A percentile compares a stretch with the other conserved stretches of the same genome.
These are phyloP conservation scores for Acleris literana DNA, from an alignment of 2,888 invertebrate genomes.

Conservation along the genomic window DNA sequence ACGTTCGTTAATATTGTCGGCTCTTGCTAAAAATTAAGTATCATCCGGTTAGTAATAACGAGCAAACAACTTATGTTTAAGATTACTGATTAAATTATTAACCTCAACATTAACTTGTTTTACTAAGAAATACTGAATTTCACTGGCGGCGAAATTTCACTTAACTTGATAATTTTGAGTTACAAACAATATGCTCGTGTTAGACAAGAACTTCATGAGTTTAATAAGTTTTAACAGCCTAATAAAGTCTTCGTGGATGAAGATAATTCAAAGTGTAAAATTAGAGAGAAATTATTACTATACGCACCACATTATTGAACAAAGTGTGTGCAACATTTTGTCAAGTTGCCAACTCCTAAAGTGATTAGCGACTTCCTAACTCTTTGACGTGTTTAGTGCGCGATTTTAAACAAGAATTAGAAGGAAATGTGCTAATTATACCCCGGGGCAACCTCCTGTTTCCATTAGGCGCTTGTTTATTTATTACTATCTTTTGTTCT, in stretches of 20 bases:
- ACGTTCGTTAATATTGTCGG: no score
- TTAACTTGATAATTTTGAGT: constrained; percentile 31
- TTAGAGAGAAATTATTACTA: constrained; percentile 16
- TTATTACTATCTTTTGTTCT: neutral
- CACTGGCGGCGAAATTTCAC: constrained; percentile 17
- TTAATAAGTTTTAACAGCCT: constrained; percentile 31
- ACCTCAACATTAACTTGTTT: neutral
- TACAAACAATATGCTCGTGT: constrained; percentile 24
- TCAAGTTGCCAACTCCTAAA: constrained; percentile 27
- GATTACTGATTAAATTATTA: neutral
- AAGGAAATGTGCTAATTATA: constrained; percentile 13
- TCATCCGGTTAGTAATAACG: neutral
- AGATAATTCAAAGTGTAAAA: constrained; percentile 29
- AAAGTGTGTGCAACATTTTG: constrained; percentile 8
- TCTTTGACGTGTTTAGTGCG: constrained; percentile 18
- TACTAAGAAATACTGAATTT: constrained; percentile 12
- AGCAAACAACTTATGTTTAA: neutral
- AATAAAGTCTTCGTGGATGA: constrained; percentile 30
- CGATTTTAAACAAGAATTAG: constrained; percentile 29
- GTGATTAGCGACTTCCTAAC: constrained; percentile 32
- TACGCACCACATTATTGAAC: constrained; percentile 12
- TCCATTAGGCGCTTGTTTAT: constrained; percentile 3
- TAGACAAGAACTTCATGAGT: constrained; percentile 15
- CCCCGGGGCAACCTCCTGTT: neutral
- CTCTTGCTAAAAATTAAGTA: no score